Evolutionary conservation across 2,797 vertebrate species (phyloP).

Genomic region (Picus viridis): DNA sequence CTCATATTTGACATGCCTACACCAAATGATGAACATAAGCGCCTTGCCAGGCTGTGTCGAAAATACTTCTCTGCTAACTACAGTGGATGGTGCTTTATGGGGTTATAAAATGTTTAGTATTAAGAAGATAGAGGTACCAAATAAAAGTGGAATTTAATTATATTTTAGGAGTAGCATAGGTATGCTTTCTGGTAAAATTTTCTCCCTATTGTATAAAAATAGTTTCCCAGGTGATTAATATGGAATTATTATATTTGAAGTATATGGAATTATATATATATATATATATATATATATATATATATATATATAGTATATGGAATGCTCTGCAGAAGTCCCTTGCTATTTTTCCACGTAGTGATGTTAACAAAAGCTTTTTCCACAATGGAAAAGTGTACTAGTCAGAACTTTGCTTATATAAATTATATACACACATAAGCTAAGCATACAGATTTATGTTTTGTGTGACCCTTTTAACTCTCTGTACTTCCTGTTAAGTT

Average conservation of each 20-base stretch:
- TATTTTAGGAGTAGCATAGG: neutral
- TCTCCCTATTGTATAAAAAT: conserved; percentile 35
- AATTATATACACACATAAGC: conserved; percentile 74
- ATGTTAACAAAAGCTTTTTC: conserved; percentile 70
- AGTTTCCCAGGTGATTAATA: neutral
- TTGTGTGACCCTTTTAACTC: conserved; percentile 82
- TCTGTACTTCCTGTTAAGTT: conserved; percentile 79
- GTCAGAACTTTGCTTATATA: conserved; percentile 75
- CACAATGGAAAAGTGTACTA: conserved; percentile 51
- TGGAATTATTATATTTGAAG: neutral
- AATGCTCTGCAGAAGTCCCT: conserved; percentile 11
- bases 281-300: too few species aligned
- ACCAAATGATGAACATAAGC: neutral
- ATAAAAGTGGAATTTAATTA: neutral
- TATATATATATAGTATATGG: neutral
- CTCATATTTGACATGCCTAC: neutral
- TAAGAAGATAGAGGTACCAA: neutral
- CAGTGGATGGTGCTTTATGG: neutral
- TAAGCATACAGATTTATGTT: conserved; percentile 79
- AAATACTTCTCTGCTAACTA: neutral
- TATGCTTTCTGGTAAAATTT: neutral
- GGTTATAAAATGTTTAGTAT: neutral
- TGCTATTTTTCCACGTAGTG: conserved; percentile 45
- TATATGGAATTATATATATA: too few species aligned
- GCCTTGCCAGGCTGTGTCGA: neutral